Evolutionary conservation across 1,140 invertebrate species (phyloP).

Genomic region (Cecropterus lyciades): DNA sequence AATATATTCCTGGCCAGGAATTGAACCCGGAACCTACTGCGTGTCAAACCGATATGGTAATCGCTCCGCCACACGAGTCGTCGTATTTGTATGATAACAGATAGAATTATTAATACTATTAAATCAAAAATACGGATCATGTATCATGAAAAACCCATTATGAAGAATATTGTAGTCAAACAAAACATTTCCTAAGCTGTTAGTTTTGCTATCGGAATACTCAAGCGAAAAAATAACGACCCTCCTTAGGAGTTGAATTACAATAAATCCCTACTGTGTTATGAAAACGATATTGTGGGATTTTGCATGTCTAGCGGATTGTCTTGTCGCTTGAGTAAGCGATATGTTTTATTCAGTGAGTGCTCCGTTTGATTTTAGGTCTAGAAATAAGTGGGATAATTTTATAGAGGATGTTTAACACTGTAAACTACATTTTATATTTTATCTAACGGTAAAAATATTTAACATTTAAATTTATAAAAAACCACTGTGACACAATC

Average conservation of each 20-base stretch:
- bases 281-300: slow-evolving; percentile 28
- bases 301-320: slow-evolving; percentile 27
- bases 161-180: neutral
- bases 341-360: slow-evolving; percentile 11
- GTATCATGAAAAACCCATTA: no score
- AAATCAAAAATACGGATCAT: no score
- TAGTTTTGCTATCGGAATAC: slow-evolving; percentile 5
- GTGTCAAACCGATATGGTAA: no score
- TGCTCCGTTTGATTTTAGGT: neutral
- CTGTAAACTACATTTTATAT: no score
- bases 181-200: neutral
- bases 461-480: no score
- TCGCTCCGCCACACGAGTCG: no score
- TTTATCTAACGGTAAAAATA: neutral
- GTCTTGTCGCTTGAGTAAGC: slow-evolving; percentile 3
- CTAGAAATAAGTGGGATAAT: neutral
- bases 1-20: no score
- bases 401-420: neutral
- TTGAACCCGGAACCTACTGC: no score
- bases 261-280: slow-evolving; percentile 21
- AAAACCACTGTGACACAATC: no score
- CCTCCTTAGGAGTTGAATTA: slow-evolving; percentile 22
- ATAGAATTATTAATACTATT: no score
- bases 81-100: no score
- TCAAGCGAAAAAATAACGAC: slow-evolving; percentile 10